A percentile compares a stretch with the other conserved stretches of the same genome.
Conservation (phyloP, 2,888 invertebrate genomes). For the Drosophila anomalata region DNA sequence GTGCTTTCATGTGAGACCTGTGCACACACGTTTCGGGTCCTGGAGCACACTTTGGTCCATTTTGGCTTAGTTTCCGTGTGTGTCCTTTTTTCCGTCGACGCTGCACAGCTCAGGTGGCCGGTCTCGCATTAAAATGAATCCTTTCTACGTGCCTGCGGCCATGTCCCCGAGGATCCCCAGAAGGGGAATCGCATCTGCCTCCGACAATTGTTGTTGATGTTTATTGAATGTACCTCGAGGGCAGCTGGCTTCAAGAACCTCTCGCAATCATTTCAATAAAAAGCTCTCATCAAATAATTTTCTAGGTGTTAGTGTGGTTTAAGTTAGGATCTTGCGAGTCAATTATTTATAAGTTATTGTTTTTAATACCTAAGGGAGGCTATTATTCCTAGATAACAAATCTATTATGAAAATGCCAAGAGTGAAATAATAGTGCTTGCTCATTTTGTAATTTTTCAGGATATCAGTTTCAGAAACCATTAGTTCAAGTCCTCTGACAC, state of each 20-base stretch:
- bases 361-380: background rate
- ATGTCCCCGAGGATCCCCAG: conserved; percentile 29
- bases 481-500: conserved; percentile 22
- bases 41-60: conserved; percentile 18
- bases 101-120: conserved; percentile 40
- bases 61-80: conserved; percentile 24
- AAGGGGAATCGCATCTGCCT: conserved; percentile 9
- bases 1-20: background rate
- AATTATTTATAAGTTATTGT: background rate
- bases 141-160: conserved; percentile 63
- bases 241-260: conserved; percentile 10
- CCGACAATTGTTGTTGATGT: conserved; percentile 53
- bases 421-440: background rate
- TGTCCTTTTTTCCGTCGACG: conserved; percentile 42
- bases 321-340: background rate
- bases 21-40: background rate
- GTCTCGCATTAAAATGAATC: conserved; percentile 61
- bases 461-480: conserved; percentile 35
- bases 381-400: too few species aligned
- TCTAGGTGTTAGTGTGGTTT: background rate
- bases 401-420: background rate
- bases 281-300: background rate
- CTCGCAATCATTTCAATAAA: conserved; percentile 12
- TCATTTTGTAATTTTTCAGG: background rate
- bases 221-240: conserved; percentile 45